phyloP scores from a whole-genome alignment of 1,140 invertebrate species.

The Heliconius melpomene region DNA sequence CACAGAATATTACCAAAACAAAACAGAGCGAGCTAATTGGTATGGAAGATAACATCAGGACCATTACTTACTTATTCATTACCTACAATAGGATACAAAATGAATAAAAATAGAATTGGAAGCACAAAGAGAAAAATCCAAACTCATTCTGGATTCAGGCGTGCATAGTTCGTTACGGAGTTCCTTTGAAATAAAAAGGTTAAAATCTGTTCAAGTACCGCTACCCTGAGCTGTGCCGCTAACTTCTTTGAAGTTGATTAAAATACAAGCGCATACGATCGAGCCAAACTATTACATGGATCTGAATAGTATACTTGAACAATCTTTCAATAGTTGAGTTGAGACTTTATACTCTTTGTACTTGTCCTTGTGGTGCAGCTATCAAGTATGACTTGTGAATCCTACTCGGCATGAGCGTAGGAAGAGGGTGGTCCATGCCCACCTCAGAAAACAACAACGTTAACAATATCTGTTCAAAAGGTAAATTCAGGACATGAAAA shows the following conservation, averaged over 20 bases:
- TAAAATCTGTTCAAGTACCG: slow-evolving; percentile 19
- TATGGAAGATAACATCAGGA: slow-evolving; percentile 23
- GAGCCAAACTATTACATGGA: not conserved
- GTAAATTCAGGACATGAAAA: no score
- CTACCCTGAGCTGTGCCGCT: slow-evolving; percentile 8
- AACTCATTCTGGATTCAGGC: slow-evolving; percentile 40
- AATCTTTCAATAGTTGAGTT: not conserved
- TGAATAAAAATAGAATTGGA: slow-evolving; percentile 16
- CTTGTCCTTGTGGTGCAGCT: not conserved
- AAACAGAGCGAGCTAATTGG: slow-evolving; percentile 34
- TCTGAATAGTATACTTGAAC: not conserved
- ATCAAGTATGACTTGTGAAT: not conserved
- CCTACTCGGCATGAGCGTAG: not conserved
- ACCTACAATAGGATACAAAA: slow-evolving; percentile 5
- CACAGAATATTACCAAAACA: slow-evolving; percentile 34
- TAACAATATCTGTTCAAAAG: no score
- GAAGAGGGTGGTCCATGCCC: no score
- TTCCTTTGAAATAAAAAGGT: slow-evolving; percentile 52
- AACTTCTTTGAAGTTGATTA: slow-evolving; percentile 48
- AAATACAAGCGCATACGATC: slow-evolving; percentile 35
- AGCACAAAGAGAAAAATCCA: slow-evolving; percentile 10
- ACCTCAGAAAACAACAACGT: no score
- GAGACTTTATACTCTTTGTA: not conserved
- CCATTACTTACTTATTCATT: slow-evolving; percentile 25
- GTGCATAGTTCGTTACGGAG: slow-evolving; percentile 47